Base-by-base conservation (phyloP, 2,888 invertebrate genomes). In the Cephus pulcher region DNA sequence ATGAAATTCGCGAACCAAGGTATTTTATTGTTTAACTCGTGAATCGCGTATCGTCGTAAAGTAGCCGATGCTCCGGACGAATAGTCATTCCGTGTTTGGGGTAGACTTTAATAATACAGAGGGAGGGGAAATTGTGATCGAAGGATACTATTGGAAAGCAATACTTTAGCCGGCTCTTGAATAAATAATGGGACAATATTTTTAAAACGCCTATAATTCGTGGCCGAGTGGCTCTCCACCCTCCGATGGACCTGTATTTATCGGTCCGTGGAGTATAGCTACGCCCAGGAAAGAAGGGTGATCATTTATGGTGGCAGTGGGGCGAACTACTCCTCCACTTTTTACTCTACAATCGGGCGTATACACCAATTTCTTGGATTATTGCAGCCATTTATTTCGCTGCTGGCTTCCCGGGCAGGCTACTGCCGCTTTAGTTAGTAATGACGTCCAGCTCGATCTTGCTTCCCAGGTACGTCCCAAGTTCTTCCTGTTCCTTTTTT, bases 201-300 rank as follows among this genome's bases (percentile, higher is more conserved):
- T 91, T 91, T 91, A 91, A 91, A 91, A 91, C 91, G 91, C 90
- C 91, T 90, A 90, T 91, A 91, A 91, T 91, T 91, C 91, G 90
- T 82, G 87, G 86, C 83, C 82, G 83, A 81, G 81, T 82, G 85
- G 80, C 86, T 84, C 84, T 81, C 88, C 78, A 85, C 87, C 86
- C 82, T 82, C 78, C 85, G 86, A 87, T 87, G 88, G 86, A 87
- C 86, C 87, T 83, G 89, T 91, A 91, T 91, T 91, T 91, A 91
- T 91, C 90, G 91, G 91, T 88, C 91, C 91, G 87, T 86, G 82
- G 91, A 91, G 91, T 91, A 91, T 90, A 90, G 86, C 87, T 85
- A 83, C 83, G 80, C 79, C 84, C 84, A 86, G 86, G 87, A 88
- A 88, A 89, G 87, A 88, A 89, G 89, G 86, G 84, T 84, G 88